Conservation (phyloP, 2,797 vertebrate genomes). For the Peromyscus melanophrys region DNA sequence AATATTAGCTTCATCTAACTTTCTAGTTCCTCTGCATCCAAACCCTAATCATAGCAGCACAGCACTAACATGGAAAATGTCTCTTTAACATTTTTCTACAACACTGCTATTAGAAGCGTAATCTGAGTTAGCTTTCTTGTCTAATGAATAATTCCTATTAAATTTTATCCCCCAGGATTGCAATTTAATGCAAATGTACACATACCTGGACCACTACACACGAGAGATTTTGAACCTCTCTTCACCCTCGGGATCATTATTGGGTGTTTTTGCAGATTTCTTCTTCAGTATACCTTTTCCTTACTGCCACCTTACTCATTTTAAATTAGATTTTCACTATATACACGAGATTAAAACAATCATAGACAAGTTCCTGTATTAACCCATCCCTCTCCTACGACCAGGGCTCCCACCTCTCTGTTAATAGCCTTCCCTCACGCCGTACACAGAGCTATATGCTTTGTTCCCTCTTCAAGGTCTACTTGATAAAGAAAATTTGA, state of each 20-base stretch:
- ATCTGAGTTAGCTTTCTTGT: slow-evolving; percentile 12
- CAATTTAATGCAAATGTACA: slow-evolving; percentile 29
- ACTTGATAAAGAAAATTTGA: slow-evolving; percentile 32
- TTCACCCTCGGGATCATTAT: background rate
- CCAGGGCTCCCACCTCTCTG: background rate
- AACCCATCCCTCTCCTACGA: background rate
- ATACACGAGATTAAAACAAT: slow-evolving; percentile 30
- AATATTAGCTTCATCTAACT: slow-evolving; percentile 53
- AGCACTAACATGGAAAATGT: background rate
- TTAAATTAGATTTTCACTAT: slow-evolving; percentile 61
- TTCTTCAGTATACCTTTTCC: background rate
- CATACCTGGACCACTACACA: background rate
- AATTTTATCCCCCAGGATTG: slow-evolving; percentile 33
- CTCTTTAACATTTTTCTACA: background rate
- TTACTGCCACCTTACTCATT: slow-evolving; percentile 19
- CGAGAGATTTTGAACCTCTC: slow-evolving; percentile 1
- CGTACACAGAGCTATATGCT: background rate
- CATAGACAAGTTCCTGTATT: background rate
- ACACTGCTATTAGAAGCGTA: background rate
- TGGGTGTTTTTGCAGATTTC: background rate
- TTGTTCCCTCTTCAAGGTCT: slow-evolving; percentile 63
- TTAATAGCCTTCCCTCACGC: slow-evolving; percentile 46
- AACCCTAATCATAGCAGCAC: background rate
- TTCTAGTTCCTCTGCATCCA: slow-evolving; percentile 32
- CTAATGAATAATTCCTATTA: slow-evolving; percentile 49